Evolutionary conservation across 2,113 vertebrate species (phyloP).

Genomic region (Caloenas nicobarica): DNA sequence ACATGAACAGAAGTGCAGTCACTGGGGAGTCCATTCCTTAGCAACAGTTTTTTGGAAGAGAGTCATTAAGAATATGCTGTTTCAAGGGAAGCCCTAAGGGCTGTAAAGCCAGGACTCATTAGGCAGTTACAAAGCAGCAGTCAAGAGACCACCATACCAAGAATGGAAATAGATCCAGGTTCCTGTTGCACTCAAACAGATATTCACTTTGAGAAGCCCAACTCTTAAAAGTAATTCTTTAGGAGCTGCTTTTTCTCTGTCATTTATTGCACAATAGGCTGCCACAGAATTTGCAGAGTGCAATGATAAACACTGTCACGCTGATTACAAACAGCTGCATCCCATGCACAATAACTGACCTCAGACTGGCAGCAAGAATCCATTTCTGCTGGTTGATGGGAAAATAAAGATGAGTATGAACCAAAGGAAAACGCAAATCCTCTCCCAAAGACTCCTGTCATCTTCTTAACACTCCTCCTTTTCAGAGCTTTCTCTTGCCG

Average conservation of each 20-base stretch:
- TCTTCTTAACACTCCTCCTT: not conserved
- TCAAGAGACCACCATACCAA: not conserved
- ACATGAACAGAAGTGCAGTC: not conserved
- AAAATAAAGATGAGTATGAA: not conserved
- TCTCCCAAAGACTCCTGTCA: not conserved
- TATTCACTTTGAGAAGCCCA: not conserved
- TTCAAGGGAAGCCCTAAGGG: not conserved
- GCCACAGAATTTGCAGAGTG: not conserved
- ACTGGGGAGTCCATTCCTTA: not conserved
- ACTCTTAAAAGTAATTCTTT: not conserved
- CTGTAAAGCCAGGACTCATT: not conserved
- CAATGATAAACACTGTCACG: not conserved
- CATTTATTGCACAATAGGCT: not conserved
- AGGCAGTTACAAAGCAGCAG: not conserved
- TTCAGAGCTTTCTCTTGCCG: not conserved
- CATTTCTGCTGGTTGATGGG: not conserved
- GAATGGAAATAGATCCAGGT: not conserved
- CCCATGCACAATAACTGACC: accelerated
- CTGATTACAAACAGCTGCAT: not conserved
- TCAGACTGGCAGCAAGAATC: not conserved
- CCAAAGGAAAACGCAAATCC: not conserved
- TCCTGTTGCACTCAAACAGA: not conserved
- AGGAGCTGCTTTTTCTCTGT: not conserved
- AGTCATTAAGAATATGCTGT: not conserved
- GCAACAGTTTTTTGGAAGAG: not conserved